Conservation (phyloP, 2,113 vertebrate species). For the Cardinalis cardinalis region DNA sequence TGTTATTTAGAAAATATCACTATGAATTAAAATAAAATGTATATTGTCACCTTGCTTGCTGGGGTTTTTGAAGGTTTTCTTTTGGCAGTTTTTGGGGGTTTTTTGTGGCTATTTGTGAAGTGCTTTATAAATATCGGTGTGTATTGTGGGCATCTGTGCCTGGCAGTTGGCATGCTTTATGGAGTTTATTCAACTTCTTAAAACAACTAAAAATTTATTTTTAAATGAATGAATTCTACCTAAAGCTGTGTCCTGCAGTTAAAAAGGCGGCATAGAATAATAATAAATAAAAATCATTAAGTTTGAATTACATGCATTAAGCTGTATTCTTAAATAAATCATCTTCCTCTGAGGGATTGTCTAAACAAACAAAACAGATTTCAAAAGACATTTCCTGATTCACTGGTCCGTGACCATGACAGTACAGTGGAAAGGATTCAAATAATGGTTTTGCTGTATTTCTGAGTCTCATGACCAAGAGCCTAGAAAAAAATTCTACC, state of each 20-base stretch:
- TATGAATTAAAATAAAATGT: neutral
- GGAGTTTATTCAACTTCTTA: constrained; percentile 39
- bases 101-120: constrained; percentile 20
- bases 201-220: neutral
- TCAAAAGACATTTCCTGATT: neutral
- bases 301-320: neutral
- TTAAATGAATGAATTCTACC: neutral
- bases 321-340: neutral
- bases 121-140: constrained; percentile 42
- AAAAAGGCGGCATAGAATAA: neutral
- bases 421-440: neutral
- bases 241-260: neutral
- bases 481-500: neutral
- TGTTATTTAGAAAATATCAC: neutral
- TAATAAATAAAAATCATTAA: neutral
- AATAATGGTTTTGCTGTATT: neutral
- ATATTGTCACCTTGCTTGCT: neutral
- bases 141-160: constrained; percentile 15
- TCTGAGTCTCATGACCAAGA: neutral
- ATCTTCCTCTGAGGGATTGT: neutral
- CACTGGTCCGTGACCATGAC: neutral
- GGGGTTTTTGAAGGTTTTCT: neutral
- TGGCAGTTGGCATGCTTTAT: constrained; percentile 44
- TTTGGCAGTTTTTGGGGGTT: fast-evolving
- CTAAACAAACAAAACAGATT: neutral